Conservation (phyloP, 2,888 invertebrate species). For the Eueremaeus valkanovi region DNA sequence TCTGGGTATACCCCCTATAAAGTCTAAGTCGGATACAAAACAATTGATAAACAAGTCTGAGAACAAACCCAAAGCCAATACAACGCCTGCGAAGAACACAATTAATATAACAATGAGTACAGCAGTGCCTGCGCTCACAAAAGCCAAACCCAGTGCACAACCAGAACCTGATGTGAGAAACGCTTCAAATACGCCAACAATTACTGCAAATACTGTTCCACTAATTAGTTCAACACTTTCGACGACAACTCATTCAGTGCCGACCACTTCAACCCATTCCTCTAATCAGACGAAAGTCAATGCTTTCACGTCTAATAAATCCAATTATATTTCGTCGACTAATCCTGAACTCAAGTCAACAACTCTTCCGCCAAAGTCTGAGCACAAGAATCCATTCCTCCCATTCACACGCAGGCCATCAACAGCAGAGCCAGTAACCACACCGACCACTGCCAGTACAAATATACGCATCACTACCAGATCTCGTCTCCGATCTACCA, state of each 20-base stretch:
- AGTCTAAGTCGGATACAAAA: background rate
- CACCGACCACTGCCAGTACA: background rate
- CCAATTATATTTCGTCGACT: conserved; percentile 4
- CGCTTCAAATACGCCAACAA: background rate
- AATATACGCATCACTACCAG: conserved; percentile 10
- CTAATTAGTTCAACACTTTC: conserved; percentile 14
- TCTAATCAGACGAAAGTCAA: background rate
- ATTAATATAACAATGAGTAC: background rate
- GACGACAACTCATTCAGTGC: conserved; percentile 6
- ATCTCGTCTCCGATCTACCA: conserved; percentile 8
- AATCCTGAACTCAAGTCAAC: background rate
- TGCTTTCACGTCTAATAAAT: background rate
- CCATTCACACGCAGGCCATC: conserved; percentile 4
- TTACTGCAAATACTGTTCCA: background rate
- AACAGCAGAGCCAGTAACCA: background rate
- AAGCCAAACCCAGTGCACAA: background rate
- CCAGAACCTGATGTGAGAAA: background rate
- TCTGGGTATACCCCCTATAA: background rate
- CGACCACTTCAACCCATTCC: background rate
- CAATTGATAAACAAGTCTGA: conserved; percentile 3
- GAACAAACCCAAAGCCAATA: background rate
- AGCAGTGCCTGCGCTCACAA: conserved; percentile 20
- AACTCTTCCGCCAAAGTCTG: conserved; percentile 16
- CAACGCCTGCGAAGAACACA: background rate
- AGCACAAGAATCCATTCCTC: conserved; percentile 2